These are phyloP conservation scores for Caiman crocodilus DNA, from an alignment of 2,797 vertebrate species.

Conservation along the genomic window DNA sequence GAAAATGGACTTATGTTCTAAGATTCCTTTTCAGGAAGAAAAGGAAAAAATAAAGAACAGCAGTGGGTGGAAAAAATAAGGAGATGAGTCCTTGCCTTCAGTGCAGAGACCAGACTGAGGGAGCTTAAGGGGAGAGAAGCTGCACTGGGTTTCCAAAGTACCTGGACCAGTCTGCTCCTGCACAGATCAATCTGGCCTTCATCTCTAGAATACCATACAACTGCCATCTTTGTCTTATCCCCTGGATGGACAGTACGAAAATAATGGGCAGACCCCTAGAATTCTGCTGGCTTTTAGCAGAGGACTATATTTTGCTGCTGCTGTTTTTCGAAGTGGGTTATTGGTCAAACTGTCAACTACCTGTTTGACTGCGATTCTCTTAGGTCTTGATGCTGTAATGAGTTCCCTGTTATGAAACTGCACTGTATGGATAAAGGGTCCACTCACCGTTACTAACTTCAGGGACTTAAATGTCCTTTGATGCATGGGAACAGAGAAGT, in stretches of 20 bases:
- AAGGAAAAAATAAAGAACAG: background rate
- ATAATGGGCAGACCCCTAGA: background rate
- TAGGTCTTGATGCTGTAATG: background rate
- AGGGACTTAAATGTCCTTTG: background rate
- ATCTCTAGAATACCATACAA: background rate
- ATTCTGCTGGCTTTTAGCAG: background rate
- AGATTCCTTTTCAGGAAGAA: background rate
- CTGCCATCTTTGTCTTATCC: background rate
- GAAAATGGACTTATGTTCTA: background rate
- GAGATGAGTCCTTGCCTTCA: background rate
- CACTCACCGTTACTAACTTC: background rate
- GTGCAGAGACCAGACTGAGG: background rate
- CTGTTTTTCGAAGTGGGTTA: background rate
- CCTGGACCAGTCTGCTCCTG: background rate
- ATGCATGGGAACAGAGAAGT: background rate
- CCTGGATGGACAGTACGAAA: background rate
- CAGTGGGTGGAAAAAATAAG: background rate
- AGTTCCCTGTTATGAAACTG: background rate
- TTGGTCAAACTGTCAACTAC: background rate
- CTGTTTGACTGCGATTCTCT: background rate
- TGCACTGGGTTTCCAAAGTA: background rate
- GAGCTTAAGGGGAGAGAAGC: background rate
- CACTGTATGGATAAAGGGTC: background rate
- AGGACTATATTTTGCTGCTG: background rate
- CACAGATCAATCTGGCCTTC: background rate